These are phyloP conservation scores for Catocala sponsa DNA, from an alignment of 2,888 invertebrate genomes.

Conservation along the genomic window DNA sequence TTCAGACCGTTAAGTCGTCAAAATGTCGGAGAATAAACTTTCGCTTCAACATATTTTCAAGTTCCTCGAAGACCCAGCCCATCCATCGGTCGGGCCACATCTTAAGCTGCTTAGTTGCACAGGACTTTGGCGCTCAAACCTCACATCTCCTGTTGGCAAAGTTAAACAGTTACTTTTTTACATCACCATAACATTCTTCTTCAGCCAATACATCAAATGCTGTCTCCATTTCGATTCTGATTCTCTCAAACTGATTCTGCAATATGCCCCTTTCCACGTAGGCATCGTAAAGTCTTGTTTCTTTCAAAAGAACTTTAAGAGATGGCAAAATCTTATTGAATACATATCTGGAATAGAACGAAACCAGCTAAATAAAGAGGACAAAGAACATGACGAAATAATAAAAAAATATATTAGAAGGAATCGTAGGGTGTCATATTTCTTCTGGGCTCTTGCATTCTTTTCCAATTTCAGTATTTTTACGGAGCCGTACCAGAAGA, in stretches of 20 bases:
- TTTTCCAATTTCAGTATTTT: slow-evolving; percentile 68
- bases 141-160: slow-evolving; percentile 40
- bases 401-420: slow-evolving; percentile 59
- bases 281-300: slow-evolving; percentile 66
- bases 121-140: slow-evolving; percentile 68
- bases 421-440: slow-evolving; percentile 66
- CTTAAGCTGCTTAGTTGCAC: slow-evolving; percentile 56
- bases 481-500: slow-evolving; percentile 67
- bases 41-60: slow-evolving; percentile 36
- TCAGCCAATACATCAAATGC: slow-evolving; percentile 69
- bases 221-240: slow-evolving; percentile 51
- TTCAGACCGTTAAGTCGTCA: slow-evolving; percentile 13
- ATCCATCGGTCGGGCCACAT: slow-evolving; percentile 70
- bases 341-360: slow-evolving; percentile 65
- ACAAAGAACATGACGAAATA: slow-evolving; percentile 45
- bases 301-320: slow-evolving; percentile 62
- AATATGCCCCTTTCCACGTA: slow-evolving; percentile 73
- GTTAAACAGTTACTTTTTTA: slow-evolving; percentile 61
- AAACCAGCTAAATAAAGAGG: slow-evolving; percentile 51
- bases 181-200: slow-evolving; percentile 61
- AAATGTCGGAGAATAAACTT: slow-evolving; percentile 25
- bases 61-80: slow-evolving; percentile 58
- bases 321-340: slow-evolving; percentile 64
- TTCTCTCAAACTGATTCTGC: slow-evolving; percentile 63
- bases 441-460: slow-evolving; percentile 65